Evolutionary conservation across 2,113 vertebrate species (phyloP), one percentile per base, ranked within the genome.

Genomic region (Ctenomys sociabilis): DNA sequence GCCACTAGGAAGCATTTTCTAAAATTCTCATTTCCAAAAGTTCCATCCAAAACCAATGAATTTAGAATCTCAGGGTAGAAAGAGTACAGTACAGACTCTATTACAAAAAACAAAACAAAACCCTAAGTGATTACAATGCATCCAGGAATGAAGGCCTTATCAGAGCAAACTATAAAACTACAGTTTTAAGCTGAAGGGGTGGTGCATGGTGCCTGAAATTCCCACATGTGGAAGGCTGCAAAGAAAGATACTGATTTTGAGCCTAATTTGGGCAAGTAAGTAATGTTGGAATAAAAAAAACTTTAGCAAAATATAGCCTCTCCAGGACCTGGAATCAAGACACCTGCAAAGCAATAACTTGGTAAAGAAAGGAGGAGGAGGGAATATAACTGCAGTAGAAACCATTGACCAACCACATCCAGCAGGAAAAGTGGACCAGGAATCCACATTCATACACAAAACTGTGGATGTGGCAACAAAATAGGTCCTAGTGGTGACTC

Each of bases 31-130:
- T 75, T 94, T 94, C 61, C 0, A 3, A 57, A 40, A 64, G 32
- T 14, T 43, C 64, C 40, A 45, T 5, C 3, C 1, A 37, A 90
- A 54, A 10, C 49, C n/a, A 63, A 72, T 80, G 82, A 91, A 85
- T 7, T 94, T 94, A 96, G 86, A 81, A 72, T 73, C 78, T 88
- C 82, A 85, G 37, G n/a, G 11, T 37, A 32, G 78, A 91, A 90
- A 35, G 54, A 1, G 24, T 35, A 66, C 13, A 86, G 5, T 64
- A 54, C 45, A 37, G 91, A 70, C 28, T 59, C 21, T 57, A 8
- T 12, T 43, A 14, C 28, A 61, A 22, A 72, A 73, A 43, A 73
- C 24, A 40, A 40, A 73, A 26, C 13, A 26, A 14, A 68, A 77
- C 81, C 66, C 75, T 10, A 49, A 32, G 9, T 43, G 82, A 87